Conservation (phyloP, 2,113 vertebrate species). For the Macroglossus sobrinus region DNA sequence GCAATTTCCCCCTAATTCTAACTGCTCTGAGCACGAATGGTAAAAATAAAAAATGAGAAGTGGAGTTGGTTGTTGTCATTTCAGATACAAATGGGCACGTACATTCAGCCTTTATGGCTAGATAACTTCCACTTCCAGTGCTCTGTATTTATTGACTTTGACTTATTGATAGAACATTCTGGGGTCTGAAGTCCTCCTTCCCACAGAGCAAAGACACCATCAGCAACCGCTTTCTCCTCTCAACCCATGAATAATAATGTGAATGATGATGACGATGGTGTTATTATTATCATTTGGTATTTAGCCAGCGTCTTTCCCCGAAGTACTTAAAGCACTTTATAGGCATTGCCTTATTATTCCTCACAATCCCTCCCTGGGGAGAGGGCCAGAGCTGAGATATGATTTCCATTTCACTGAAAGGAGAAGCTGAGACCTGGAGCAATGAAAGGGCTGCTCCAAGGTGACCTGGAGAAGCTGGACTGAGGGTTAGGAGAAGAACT, state of each 20-base stretch:
- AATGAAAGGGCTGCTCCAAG: conserved; percentile 48
- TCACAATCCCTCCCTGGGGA: conserved; percentile 73
- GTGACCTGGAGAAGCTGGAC: conserved; percentile 43
- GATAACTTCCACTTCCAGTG: conserved; percentile 60
- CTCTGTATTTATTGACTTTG: conserved; percentile 66
- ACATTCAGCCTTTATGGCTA: conserved; percentile 61
- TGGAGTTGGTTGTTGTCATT: conserved; percentile 49
- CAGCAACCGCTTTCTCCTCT: conserved; percentile 71
- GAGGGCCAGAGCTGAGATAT: conserved; percentile 51
- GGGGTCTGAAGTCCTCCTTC: conserved; percentile 65
- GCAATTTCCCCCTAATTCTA: conserved; percentile 39
- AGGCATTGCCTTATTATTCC: conserved; percentile 73
- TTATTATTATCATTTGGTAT: conserved; percentile 80
- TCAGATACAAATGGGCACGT: conserved; percentile 60
- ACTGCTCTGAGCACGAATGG: neutral
- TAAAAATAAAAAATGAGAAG: conserved; percentile 61
- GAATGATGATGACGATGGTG: conserved; percentile 62
- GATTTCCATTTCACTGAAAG: conserved; percentile 65
- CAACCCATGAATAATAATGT: conserved; percentile 72
- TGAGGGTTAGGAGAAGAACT: conserved; percentile 50
- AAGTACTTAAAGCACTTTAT: conserved; percentile 79
- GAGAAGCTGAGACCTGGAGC: conserved; percentile 55
- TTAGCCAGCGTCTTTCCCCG: conserved; percentile 76
- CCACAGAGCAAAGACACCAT: conserved; percentile 70
- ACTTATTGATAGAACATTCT: conserved; percentile 70